phyloP scores from a whole-genome alignment of 2,888 invertebrate genomes.

The Mesorhabditis spiculigera region DNA sequence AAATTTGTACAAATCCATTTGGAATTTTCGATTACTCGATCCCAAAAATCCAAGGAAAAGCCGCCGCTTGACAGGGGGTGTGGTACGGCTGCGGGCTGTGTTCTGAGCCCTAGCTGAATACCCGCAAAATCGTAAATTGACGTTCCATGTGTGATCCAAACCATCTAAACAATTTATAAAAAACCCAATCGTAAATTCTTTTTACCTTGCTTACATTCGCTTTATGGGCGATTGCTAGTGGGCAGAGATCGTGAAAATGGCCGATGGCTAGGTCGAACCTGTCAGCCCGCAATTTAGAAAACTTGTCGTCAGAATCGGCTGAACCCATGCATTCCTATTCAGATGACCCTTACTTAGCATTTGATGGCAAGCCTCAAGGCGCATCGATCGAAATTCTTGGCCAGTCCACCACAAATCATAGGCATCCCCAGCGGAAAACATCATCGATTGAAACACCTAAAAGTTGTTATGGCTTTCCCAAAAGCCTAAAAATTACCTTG shows the following conservation, averaged over 20 bases:
- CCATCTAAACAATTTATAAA: conserved; percentile 25
- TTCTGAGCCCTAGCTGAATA: conserved; percentile 48
- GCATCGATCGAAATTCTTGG: conserved; percentile 55
- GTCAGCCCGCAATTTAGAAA: conserved; percentile 25
- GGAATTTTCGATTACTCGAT: not conserved
- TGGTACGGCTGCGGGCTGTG: conserved; percentile 52
- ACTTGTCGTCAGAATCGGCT: conserved; percentile 23
- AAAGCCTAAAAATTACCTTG: conserved; percentile 31
- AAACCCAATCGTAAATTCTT: not conserved
- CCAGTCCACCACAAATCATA: conserved; percentile 58
- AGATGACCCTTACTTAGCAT: conserved; percentile 35
- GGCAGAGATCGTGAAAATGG: conserved; percentile 56
- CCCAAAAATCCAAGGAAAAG: conserved; percentile 4
- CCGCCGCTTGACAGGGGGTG: conserved; percentile 52
- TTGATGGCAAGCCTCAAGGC: conserved; percentile 55
- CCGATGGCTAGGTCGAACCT: conserved; percentile 54
- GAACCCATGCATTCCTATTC: not conserved
- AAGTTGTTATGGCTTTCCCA: too few relatives aligned
- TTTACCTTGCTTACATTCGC: conserved; percentile 39
- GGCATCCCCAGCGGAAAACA: conserved; percentile 53
- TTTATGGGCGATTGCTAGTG: conserved; percentile 48
- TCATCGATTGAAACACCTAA: conserved; percentile 57
- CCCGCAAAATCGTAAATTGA: conserved; percentile 51
- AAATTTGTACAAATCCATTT: conserved; percentile 7
- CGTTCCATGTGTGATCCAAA: conserved; percentile 56